Evolutionary conservation across 2,797 vertebrate species (phyloP).

Genomic region (Acipenser oxyrinchus): DNA sequence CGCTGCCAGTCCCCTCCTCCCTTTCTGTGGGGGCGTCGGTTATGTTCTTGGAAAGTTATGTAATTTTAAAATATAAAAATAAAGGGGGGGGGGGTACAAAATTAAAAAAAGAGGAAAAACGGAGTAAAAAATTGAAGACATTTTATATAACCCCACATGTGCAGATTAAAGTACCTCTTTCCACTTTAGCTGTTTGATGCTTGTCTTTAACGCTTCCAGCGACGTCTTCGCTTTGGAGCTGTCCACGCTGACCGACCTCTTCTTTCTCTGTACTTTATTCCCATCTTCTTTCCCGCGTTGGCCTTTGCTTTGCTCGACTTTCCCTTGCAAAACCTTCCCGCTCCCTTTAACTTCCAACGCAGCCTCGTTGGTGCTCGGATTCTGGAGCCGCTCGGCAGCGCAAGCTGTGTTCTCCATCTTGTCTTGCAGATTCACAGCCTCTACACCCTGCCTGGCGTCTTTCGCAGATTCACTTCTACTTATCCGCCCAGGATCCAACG

Average conservation of each 20-base stretch:
- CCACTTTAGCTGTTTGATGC: conserved; percentile 85
- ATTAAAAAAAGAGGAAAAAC: too few relatives aligned
- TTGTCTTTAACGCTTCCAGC: conserved; percentile 80
- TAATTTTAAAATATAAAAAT: too few relatives aligned
- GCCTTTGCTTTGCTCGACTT: conserved; percentile 36
- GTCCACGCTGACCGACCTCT: conserved; percentile 77
- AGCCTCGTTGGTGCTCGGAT: conserved; percentile 30
- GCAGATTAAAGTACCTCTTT: conserved; percentile 68
- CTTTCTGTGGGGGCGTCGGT: too few relatives aligned
- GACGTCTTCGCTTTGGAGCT: conserved; percentile 92
- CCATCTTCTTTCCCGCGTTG: conserved; percentile 38
- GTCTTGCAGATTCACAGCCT: conserved; percentile 10
- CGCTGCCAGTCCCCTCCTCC: too few relatives aligned
- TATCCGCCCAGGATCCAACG: conserved; percentile 33
- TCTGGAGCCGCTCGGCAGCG: conserved; percentile 31
- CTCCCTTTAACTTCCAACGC: conserved; percentile 40
- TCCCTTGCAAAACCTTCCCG: conserved; percentile 41
- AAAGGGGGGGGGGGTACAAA: too few relatives aligned
- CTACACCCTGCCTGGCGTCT: conserved; percentile 16
- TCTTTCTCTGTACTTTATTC: conserved; percentile 31
- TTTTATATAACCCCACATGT: too few relatives aligned
- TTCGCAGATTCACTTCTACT: conserved; percentile 11
- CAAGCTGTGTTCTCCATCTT: conserved; percentile 14
- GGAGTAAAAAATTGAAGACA: too few relatives aligned
- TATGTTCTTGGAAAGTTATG: too few relatives aligned